Evolutionary conservation across 1,140 invertebrate species (phyloP).

Genomic region (Drosophila ananassae): DNA sequence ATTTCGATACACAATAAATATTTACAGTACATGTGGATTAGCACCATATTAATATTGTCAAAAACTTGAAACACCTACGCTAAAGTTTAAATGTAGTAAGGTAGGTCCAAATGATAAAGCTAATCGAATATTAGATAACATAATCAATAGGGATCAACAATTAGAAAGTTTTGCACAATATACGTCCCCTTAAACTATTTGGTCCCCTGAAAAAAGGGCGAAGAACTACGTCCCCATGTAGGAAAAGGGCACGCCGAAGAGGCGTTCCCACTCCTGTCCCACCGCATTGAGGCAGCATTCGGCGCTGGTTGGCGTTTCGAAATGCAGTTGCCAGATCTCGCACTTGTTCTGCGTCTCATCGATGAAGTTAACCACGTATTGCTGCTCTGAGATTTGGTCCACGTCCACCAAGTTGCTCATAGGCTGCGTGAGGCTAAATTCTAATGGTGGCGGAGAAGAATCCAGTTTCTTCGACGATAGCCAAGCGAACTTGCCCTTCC

Average conservation of each 20-base stretch:
- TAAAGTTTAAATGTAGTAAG: conserved; percentile 5
- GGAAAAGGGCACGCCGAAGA: conserved; percentile 78
- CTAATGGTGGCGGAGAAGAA: conserved; percentile 27
- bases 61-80: conserved; percentile 27
- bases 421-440: conserved; percentile 80
- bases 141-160: conserved; percentile 34
- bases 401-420: conserved; percentile 86
- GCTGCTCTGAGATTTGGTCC: conserved; percentile 75
- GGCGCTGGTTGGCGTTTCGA: conserved; percentile 70
- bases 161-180: conserved; percentile 32
- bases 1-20: conserved; percentile 18
- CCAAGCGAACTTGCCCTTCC: conserved; percentile 84
- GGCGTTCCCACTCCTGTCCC: conserved; percentile 71
- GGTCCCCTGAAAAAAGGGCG: conserved; percentile 27
- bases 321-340: conserved; percentile 73
- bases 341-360: conserved; percentile 75
- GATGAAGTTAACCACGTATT: conserved; percentile 70
- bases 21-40: conserved; percentile 42
- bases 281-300: conserved; percentile 69
- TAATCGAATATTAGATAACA: conserved; percentile 43
- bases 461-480: conserved; percentile 34
- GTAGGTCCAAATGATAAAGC: conserved; percentile 30
- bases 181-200: conserved; percentile 15
- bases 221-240: conserved; percentile 54
- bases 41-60: conserved; percentile 61